Evolutionary conservation across 2,113 vertebrate species (phyloP), one percentile per base, ranked within the genome.

Genomic region (Pollachius pollachius): DNA sequence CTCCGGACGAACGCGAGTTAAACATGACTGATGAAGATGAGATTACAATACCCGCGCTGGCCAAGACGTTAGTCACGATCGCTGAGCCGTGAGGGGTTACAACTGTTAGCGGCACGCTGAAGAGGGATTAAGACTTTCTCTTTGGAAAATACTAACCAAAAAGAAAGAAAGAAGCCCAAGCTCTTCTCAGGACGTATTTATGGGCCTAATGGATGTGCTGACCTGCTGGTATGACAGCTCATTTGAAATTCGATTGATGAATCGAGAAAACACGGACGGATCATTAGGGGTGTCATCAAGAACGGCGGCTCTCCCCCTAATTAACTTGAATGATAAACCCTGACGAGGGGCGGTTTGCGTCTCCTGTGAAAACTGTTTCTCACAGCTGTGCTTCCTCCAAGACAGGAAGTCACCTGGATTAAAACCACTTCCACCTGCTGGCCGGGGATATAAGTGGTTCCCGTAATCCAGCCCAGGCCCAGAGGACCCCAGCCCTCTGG

Each of bases 181-280:
- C 13, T 25, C 56, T 81, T 69, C 52, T 83, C 79, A 75, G 65
- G 17, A 52, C n/a, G 78, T 79, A 87, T 67, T 81, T 72, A 78
- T 27, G 66, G 74, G 71, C 41, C 19, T 37, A 19, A n/a, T 71
- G 67, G 71, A 65, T 70, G 72, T 71, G 21, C 23, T 27, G n/a
- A 13, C 11, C 41, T 48, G 41, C 41, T 11, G 4, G 41, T 48
- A 48, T 13, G 15, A 25, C 25, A 8, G 23, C 48, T 85, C 73
- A 64, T 56, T 59, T 74, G 17, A 58, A 57, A 68, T 73, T 48
- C 76, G 76, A 81, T 73, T 79, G 74, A 79, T 67, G 80, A 77
- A 56, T 25, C 69, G 68, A 56, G 72, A 60, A 74, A 81, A 30
- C 81, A 74, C 69, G 54, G 54, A 25, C 66, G 67, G 58, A 79